A percentile compares a stretch with the other conserved stretches of the same genome.
phyloP scores from a whole-genome alignment of 1,140 invertebrate genomes.

The Hyles euphorbiae region DNA sequence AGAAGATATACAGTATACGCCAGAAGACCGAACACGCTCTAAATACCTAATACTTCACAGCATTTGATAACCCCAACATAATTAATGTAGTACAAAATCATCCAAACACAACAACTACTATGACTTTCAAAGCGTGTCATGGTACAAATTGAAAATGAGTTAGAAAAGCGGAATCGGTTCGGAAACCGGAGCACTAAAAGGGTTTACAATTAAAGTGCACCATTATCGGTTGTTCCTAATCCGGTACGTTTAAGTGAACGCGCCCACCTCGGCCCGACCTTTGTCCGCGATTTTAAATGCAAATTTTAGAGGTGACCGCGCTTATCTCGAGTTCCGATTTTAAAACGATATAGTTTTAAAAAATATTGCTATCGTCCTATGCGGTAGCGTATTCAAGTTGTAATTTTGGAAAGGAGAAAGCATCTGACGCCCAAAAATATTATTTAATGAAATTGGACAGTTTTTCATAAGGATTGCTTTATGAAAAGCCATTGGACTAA shows the following conservation, averaged over 20 bases:
- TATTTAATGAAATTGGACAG: too few relatives aligned
- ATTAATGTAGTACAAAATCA: background rate
- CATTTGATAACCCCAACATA: background rate
- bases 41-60: too few relatives aligned
- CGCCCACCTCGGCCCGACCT: conserved; percentile 30
- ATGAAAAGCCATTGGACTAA: too few relatives aligned
- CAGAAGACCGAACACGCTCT: too few relatives aligned
- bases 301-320: conserved; percentile 17
- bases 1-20: too few relatives aligned
- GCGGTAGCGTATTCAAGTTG: too few relatives aligned
- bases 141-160: too few relatives aligned
- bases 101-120: background rate
- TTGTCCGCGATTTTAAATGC: conserved; percentile 27
- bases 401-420: too few relatives aligned
- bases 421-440: too few relatives aligned
- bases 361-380: too few relatives aligned
- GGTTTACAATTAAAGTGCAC: conserved; percentile 39
- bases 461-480: too few relatives aligned
- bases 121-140: background rate
- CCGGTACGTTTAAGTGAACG: conserved; percentile 24
- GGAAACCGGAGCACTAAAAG: conserved; percentile 22
- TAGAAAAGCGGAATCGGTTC: background rate
- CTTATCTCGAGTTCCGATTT: conserved; percentile 12
- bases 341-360: conserved; percentile 4
- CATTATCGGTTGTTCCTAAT: conserved; percentile 45